phyloP scores from a whole-genome alignment of 2,113 vertebrate species.

The Hippocampus mohnikei region DNA sequence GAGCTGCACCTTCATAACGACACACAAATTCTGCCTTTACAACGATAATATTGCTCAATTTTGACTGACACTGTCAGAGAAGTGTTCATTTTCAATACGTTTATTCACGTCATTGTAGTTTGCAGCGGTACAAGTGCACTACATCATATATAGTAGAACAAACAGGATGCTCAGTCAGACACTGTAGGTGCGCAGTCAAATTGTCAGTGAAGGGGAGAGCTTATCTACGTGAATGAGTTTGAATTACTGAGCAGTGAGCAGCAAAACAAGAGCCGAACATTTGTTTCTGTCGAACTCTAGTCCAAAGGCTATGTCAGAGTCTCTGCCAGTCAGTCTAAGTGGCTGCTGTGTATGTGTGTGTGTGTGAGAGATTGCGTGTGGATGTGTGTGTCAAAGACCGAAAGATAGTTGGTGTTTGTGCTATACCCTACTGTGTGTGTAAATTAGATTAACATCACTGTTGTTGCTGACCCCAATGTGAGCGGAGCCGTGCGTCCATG shows the following conservation, averaged over 20 bases:
- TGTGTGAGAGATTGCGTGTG: background rate
- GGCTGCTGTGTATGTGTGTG: background rate
- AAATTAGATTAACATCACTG: constrained; percentile 65
- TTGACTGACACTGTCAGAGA: background rate
- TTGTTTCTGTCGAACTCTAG: background rate
- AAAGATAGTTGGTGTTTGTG: constrained; percentile 29
- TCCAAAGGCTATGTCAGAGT: no score
- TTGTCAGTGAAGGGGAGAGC: background rate
- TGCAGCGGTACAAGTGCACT: background rate
- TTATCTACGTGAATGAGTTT: background rate
- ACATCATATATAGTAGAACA: background rate
- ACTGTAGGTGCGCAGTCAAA: background rate
- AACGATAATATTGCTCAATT: background rate
- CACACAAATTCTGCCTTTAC: background rate
- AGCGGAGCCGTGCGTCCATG: constrained; percentile 45
- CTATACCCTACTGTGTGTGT: constrained; percentile 28
- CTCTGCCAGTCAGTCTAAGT: no score
- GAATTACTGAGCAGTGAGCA: background rate
- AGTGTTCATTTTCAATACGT: background rate
- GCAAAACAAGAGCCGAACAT: background rate
- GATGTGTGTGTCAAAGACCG: constrained; percentile 11
- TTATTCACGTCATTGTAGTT: background rate
- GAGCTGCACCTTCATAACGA: background rate
- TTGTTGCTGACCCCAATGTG: constrained; percentile 58
- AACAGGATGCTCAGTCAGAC: background rate